Conservation (phyloP, 2,113 vertebrate species). For the Stercorarius parasiticus region DNA sequence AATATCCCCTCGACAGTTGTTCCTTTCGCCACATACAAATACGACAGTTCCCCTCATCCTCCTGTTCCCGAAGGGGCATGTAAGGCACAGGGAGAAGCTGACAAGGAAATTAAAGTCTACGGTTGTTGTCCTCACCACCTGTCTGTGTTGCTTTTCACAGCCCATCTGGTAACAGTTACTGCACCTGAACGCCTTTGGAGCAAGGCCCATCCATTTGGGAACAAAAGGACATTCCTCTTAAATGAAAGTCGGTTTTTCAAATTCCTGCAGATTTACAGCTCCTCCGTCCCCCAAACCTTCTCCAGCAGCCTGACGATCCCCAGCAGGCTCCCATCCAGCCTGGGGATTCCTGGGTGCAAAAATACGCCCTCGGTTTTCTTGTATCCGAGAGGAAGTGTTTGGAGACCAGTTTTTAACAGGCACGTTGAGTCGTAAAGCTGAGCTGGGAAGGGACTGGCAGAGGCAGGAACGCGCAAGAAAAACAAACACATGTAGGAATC, state of each 20-base stretch:
- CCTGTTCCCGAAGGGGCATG: not conserved
- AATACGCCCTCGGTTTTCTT: fast-evolving
- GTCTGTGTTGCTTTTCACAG: conserved; percentile 1
- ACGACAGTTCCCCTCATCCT: not conserved
- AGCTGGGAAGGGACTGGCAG: not conserved
- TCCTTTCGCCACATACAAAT: not conserved
- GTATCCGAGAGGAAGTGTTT: not conserved
- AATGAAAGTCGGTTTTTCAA: conserved; percentile 25
- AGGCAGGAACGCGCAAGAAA: not conserved
- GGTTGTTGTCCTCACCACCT: conserved; percentile 1
- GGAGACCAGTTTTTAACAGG: not conserved
- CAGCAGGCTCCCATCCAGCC: not conserved
- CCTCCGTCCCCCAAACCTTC: not conserved
- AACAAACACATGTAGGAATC: fast-evolving
- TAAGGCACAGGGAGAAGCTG: not conserved
- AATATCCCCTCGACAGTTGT: not conserved
- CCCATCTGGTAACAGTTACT: conserved; percentile 47
- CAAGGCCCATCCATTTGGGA: not conserved
- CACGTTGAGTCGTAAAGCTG: fast-evolving
- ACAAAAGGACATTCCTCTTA: conserved; percentile 54
- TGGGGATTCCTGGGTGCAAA: not conserved
- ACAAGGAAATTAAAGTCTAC: not conserved
- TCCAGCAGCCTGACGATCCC: not conserved
- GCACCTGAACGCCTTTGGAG: conserved; percentile 27
- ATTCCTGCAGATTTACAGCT: conserved; percentile 20